phyloP scores from a whole-genome alignment of 1,140 invertebrate species.

The Phocides pigmalion region DNA sequence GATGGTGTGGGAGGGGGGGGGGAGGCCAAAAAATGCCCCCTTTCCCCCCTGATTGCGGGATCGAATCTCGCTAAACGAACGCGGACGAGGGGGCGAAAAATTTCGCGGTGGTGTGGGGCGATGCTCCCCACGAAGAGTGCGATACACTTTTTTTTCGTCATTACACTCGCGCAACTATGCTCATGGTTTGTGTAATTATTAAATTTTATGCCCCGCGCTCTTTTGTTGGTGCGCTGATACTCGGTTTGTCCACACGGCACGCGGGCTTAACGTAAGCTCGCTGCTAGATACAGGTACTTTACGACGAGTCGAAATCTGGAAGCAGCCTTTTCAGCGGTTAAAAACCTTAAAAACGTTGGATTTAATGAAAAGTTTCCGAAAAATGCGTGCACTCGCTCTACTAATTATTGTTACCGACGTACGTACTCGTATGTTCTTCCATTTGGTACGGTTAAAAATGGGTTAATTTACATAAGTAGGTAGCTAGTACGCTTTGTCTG shows the following conservation, averaged over 20 bases:
- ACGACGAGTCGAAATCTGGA: conserved; percentile 23
- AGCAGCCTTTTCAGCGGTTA: conserved; percentile 30
- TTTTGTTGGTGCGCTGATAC: conserved; percentile 40
- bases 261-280: conserved; percentile 19
- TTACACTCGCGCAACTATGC: conserved; percentile 79
- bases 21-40: conserved; percentile 67
- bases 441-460: not conserved
- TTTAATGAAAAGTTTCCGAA: conserved; percentile 10
- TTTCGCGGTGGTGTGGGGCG: conserved; percentile 58
- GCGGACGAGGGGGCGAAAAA: conserved; percentile 69
- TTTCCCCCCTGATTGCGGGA: conserved; percentile 76
- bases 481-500: too few species aligned
- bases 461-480: not conserved
- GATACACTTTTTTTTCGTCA: conserved; percentile 77
- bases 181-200: conserved; percentile 74
- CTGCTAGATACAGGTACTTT: conserved; percentile 32
- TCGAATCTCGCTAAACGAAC: conserved; percentile 81
- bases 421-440: not conserved
- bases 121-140: conserved; percentile 45
- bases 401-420: not conserved
- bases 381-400: not conserved
- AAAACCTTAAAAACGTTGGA: conserved; percentile 21
- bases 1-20: conserved; percentile 57
- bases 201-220: conserved; percentile 51
- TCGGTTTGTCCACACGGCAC: conserved; percentile 27